Conservation (phyloP, 2,113 vertebrate genomes). For the Heptranchias perlo region DNA sequence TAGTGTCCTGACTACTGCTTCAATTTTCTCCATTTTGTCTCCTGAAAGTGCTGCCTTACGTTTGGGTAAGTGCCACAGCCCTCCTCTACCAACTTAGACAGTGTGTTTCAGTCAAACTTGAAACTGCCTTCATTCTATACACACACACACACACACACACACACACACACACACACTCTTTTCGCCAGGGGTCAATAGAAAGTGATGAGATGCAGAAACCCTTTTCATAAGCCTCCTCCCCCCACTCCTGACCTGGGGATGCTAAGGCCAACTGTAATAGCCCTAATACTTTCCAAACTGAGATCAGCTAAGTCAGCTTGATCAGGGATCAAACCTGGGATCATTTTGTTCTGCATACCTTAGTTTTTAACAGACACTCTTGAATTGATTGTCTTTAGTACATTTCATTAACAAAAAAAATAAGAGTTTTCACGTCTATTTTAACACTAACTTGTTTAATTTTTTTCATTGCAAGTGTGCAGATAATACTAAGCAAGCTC, state of each 20-base stretch:
- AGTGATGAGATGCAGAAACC: background rate
- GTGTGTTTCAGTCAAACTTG: background rate
- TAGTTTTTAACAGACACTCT: background rate
- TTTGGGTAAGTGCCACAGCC: background rate
- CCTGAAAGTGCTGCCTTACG: background rate
- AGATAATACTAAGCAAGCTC: background rate
- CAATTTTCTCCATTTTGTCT: background rate
- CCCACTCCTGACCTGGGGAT: too few relatives aligned
- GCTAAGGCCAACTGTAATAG: background rate
- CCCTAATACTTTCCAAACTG: background rate
- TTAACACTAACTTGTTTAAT: background rate
- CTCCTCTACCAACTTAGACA: background rate
- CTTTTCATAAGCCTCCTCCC: background rate
- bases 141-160: background rate
- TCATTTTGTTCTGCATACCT: background rate
- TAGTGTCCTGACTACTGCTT: background rate
- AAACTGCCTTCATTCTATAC: background rate
- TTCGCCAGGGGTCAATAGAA: background rate
- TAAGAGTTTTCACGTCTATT: background rate
- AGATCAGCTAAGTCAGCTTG: background rate
- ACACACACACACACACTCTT: background rate
- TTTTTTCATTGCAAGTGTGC: background rate
- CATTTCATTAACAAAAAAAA: background rate
- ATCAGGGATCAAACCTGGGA: background rate
- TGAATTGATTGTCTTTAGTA: background rate